These are phyloP conservation scores for Mythimna impura DNA, from an alignment of 2,888 invertebrate species.

Conservation along the genomic window DNA sequence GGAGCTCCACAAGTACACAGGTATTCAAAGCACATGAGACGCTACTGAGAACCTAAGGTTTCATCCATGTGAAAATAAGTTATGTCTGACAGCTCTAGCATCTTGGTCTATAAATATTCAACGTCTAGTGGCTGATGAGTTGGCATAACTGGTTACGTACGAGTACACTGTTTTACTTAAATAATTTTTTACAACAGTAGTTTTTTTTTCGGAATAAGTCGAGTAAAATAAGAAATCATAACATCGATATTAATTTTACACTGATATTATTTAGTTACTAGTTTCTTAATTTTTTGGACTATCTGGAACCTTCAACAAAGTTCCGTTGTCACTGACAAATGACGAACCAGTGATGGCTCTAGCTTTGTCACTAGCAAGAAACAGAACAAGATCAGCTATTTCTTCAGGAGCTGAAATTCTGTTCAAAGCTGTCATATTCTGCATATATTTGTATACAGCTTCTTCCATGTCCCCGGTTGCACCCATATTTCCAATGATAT, in stretches of 20 bases:
- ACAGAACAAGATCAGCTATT: constrained; percentile 67
- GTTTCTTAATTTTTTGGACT: background rate
- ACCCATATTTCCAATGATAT: constrained; percentile 38
- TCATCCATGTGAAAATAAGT: too few relatives aligned
- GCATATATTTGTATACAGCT: constrained; percentile 5
- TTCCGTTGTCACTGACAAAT: constrained; percentile 54
- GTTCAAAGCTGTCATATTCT: constrained; percentile 2
- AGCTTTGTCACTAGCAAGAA: constrained; percentile 67
- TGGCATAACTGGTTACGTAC: too few relatives aligned
- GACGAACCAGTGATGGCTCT: constrained; percentile 65
- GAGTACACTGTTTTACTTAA: background rate
- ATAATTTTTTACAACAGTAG: too few relatives aligned
- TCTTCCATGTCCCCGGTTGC: constrained; percentile 5
- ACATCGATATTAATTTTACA: background rate
- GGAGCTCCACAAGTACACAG: too few relatives aligned
- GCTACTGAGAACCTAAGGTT: too few relatives aligned
- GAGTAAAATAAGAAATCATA: too few relatives aligned
- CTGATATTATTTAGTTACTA: background rate
- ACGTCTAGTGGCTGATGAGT: background rate
- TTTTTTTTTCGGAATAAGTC: background rate
- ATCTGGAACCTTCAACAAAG: constrained; percentile 14
- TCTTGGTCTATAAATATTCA: too few relatives aligned
- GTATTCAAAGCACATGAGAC: too few relatives aligned
- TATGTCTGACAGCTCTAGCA: too few relatives aligned
- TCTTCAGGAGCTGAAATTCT: constrained; percentile 61